phyloP scores from a whole-genome alignment of 2,888 invertebrate species.

The Malthinus flaveolus region DNA sequence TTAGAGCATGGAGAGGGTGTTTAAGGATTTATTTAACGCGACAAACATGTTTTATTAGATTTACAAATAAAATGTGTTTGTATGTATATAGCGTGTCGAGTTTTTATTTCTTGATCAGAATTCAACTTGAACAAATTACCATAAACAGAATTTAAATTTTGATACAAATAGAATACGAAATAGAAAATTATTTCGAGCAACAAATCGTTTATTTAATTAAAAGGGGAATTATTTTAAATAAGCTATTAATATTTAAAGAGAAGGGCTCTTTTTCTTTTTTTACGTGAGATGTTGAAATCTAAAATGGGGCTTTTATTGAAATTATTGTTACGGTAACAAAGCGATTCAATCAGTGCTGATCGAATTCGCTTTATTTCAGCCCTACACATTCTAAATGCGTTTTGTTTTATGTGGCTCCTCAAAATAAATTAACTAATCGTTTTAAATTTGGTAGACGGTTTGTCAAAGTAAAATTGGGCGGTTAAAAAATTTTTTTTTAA shows the following conservation, averaged over 20 bases:
- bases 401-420: conserved; percentile 23
- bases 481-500: too few relatives aligned
- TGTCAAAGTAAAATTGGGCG: conserved; percentile 6
- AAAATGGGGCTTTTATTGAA: conserved; percentile 17
- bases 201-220: not conserved
- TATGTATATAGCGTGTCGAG: too few relatives aligned
- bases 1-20: too few relatives aligned
- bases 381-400: conserved; percentile 14
- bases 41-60: too few relatives aligned
- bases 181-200: not conserved
- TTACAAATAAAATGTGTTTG: too few relatives aligned
- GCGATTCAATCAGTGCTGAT: conserved; percentile 24
- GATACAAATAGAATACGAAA: conserved; percentile 3
- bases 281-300: conserved; percentile 5
- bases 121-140: conserved; percentile 4
- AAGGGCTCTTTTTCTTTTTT: not conserved
- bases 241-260: not conserved
- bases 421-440: conserved; percentile 17
- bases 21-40: too few relatives aligned
- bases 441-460: conserved; percentile 13
- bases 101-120: not conserved
- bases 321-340: conserved; percentile 24
- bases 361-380: conserved; percentile 18
- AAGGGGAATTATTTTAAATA: not conserved
- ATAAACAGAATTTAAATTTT: conserved; percentile 5